Base-by-base conservation (phyloP, 2,113 vertebrate species). In the Himantopus leucocephalus region DNA sequence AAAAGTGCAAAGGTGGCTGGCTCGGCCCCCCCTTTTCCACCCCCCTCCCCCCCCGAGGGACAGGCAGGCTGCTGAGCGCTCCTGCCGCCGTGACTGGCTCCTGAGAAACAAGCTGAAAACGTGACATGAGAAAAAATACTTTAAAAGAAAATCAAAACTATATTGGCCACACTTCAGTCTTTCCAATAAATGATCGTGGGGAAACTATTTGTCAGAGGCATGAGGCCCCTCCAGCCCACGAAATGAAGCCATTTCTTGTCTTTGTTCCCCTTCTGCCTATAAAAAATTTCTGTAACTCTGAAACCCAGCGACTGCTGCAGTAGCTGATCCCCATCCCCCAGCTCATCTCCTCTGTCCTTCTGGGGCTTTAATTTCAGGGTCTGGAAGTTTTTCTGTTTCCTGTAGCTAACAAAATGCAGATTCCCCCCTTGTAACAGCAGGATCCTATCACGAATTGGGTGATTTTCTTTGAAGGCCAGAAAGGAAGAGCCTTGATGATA, bases 391-490 rank as follows among this genome's bases (percentile, higher is more conserved):
- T 96, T 76, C 90, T 43, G 10, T 83, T 93, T 96, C 93, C 94
- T 88, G 95, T 52, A 80, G 87, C 72, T 96, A 94, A 96, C 81
- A 56, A 63, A 85, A 52, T 48, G 76, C 96, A 95, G 90, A 81
- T 92, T 83, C 50, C 41, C 30, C 26, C 1, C 60, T 56, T 3
- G 50, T 34, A 86, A 45, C 85, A 88, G 91, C 94, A 86, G 92
- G 94, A 84, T 73, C 80, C 4, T 14, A 32, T 82, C 85, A 41
- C 1, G 4, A 29, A 19, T 10, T 8, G 80, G 43, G 47, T 20
- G 74, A 55, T 78, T 91, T 71, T 67, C 87, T 88, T 75, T 41
- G 81, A 66, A 82, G 62, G 84, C 32, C 56, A 70, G 43, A 77
- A 43, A 6, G 74, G 74, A 78, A 76, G 70, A 82, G 68, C 30